Evolutionary conservation across 2,797 vertebrate species (phyloP).

Genomic region (Peromyscus eremicus): DNA sequence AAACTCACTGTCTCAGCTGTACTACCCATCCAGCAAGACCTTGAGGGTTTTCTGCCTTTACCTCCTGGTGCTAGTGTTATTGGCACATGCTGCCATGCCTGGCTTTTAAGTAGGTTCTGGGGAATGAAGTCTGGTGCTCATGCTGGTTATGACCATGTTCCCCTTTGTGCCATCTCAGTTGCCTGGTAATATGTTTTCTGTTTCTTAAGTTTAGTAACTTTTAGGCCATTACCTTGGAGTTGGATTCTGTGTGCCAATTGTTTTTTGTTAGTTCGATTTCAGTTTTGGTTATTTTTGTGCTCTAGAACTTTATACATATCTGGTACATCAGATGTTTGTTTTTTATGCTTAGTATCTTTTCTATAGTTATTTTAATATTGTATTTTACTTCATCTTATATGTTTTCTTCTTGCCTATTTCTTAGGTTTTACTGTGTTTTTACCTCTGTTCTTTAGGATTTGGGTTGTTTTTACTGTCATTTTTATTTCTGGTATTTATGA

Average conservation of each 20-base stretch:
- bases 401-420: slow-evolving; percentile 6
- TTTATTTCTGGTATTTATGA: background rate
- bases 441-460: background rate
- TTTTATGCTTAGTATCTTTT: slow-evolving; percentile 28
- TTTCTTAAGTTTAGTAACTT: background rate
- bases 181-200: background rate
- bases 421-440: background rate
- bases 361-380: background rate
- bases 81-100: background rate
- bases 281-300: slow-evolving; percentile 30
- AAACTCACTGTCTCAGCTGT: background rate
- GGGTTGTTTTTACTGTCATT: background rate
- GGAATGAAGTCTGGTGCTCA: background rate
- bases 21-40: background rate
- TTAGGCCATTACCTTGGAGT: background rate
- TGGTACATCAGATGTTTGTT: background rate
- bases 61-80: background rate
- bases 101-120: background rate
- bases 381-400: slow-evolving; percentile 30
- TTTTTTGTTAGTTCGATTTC: background rate
- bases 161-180: background rate
- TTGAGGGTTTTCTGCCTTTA: too few relatives aligned
- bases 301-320: background rate
- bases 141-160: background rate
- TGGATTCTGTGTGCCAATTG: background rate